Conservation (phyloP, 2,888 invertebrate genomes). For the Villa cingulata region DNA sequence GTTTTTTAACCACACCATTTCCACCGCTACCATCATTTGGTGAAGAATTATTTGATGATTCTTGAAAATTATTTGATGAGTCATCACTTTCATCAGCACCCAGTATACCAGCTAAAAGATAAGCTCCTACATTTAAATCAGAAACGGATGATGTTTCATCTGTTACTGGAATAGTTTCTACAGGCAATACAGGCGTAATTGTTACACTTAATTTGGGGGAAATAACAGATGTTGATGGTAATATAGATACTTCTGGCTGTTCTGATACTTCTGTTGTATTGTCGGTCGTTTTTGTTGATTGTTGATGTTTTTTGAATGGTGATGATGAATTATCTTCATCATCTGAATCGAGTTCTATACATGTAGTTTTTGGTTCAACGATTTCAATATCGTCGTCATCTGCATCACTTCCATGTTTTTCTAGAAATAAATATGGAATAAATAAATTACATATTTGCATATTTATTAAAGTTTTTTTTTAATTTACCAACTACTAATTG, state of each 20-base stretch:
- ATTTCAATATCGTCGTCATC: constrained; percentile 36
- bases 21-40: background rate
- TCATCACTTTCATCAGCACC: constrained; percentile 29
- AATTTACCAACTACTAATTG: constrained; percentile 31
- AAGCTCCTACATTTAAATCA: constrained; percentile 22
- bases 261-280: background rate
- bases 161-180: background rate
- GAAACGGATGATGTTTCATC: constrained; percentile 13
- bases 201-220: too few relatives aligned
- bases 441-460: background rate
- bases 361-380: constrained; percentile 34
- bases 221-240: background rate
- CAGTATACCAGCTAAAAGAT: constrained; percentile 29
- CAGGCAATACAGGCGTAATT: background rate
- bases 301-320: constrained; percentile 6
- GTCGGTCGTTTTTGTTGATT: background rate
- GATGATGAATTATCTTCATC: constrained; percentile 25
- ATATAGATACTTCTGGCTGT: background rate
- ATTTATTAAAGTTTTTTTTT: background rate
- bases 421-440: constrained; percentile 18
- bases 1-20: constrained; percentile 22
- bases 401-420: constrained; percentile 33
- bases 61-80: background rate
- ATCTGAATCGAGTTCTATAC: constrained; percentile 33
- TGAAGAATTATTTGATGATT: background rate